phyloP scores from a whole-genome alignment of 2,888 invertebrate species.

The Arctia plantaginis region DNA sequence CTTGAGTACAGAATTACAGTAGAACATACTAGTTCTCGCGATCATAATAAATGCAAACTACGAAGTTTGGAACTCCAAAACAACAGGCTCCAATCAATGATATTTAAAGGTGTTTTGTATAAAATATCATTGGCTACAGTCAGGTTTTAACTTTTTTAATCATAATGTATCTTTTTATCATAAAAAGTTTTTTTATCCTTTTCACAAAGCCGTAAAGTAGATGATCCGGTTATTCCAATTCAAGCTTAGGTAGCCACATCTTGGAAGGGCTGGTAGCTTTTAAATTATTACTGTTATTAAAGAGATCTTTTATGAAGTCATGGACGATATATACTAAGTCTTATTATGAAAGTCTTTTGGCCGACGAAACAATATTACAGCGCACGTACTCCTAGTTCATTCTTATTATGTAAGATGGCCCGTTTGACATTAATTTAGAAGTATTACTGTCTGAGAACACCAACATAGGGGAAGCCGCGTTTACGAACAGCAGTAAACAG shows the following conservation, averaged over 20 bases:
- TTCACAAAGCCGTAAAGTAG: too few species aligned
- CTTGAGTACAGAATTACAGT: neutral
- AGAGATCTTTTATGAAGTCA: neutral
- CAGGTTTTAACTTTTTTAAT: neutral
- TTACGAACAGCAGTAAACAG: conserved; percentile 31
- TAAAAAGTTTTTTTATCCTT: too few species aligned
- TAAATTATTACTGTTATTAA: neutral
- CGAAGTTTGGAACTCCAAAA: neutral
- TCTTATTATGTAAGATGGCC: conserved; percentile 4
- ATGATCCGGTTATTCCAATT: too few species aligned
- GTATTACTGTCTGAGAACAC: conserved; percentile 15
- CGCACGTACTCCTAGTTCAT: neutral
- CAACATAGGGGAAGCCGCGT: conserved; percentile 17
- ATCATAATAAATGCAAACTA: neutral
- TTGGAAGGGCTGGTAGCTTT: neutral
- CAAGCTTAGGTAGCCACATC: too few species aligned
- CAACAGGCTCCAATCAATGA: neutral
- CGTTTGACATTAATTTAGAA: conserved; percentile 36
- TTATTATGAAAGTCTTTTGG: neutral
- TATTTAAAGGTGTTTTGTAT: too few species aligned
- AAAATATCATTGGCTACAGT: too few species aligned
- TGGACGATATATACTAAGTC: neutral
- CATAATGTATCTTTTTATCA: neutral
- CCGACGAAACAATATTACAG: neutral
- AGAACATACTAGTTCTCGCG: neutral